Evolutionary conservation across 1,140 invertebrate species (phyloP).

Genomic region (Drosophila kikkawai): DNA sequence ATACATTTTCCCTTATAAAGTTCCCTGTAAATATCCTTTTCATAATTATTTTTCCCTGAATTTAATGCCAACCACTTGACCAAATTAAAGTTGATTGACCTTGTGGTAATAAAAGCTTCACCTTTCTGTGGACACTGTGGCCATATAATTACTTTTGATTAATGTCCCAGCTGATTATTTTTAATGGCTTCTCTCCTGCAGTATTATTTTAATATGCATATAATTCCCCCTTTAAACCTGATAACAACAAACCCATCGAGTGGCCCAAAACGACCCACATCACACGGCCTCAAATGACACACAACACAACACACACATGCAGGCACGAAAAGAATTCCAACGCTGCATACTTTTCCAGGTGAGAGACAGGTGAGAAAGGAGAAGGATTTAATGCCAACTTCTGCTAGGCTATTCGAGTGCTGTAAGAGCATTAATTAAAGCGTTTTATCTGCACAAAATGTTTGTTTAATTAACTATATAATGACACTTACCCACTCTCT

Average conservation of each 20-base stretch:
- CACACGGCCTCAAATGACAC: conserved; percentile 7
- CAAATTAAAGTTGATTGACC: conserved; percentile 18
- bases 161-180: conserved; percentile 16
- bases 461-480: conserved; percentile 81
- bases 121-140: conserved; percentile 10
- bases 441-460: conserved; percentile 72
- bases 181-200: conserved; percentile 6
- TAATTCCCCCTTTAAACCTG: background rate
- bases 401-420: conserved; percentile 38
- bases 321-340: conserved; percentile 37
- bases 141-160: conserved; percentile 14
- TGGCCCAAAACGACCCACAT: conserved; percentile 20
- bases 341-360: conserved; percentile 70
- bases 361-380: conserved; percentile 1
- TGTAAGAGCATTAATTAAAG: conserved; percentile 71
- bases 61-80: conserved; percentile 4
- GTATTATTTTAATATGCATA: conserved; percentile 13
- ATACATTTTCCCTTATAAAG: background rate
- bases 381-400: conserved; percentile 41
- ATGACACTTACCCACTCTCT: conserved; percentile 48
- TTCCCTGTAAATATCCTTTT: background rate
- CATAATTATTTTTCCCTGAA: background rate
- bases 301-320: background rate
- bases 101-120: conserved; percentile 15
- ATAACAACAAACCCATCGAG: conserved; percentile 1